A percentile compares a stretch with the other conserved stretches of the same genome.
Evolutionary conservation across 1,140 invertebrate species (phyloP).

Genomic region (Bombus sibiricus): DNA sequence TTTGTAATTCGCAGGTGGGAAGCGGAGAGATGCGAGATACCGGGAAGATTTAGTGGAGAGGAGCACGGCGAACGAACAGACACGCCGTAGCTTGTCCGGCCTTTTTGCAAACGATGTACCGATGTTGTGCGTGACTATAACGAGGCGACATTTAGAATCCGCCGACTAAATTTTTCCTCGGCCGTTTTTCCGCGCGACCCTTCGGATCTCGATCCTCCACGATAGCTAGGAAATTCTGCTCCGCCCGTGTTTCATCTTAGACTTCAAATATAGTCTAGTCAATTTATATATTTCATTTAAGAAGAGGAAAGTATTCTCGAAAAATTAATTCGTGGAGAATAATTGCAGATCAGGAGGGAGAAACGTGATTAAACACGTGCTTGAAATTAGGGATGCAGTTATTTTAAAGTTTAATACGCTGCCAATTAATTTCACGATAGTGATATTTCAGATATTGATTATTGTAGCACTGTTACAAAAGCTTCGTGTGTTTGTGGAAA

Average conservation of each 20-base stretch:
- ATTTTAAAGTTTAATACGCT: no score
- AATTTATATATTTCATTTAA: no score
- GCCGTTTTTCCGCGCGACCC: neutral
- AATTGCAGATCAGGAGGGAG: no score
- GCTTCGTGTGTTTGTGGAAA: no score
- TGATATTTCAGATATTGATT: no score
- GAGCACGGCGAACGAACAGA: constrained; percentile 55
- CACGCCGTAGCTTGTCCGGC: constrained; percentile 62
- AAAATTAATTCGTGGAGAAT: no score
- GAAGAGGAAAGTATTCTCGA: no score
- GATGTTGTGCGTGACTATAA: constrained; percentile 66
- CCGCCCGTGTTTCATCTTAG: neutral
- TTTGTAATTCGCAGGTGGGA: constrained; percentile 80
- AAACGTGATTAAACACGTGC: no score
- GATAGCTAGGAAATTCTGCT: neutral
- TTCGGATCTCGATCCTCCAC: neutral
- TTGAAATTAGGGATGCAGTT: no score
- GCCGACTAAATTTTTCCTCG: constrained; percentile 40
- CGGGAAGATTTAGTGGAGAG: constrained; percentile 76
- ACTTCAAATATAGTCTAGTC: neutral
- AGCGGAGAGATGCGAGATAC: constrained; percentile 78
- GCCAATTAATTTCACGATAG: no score
- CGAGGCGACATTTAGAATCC: constrained; percentile 63
- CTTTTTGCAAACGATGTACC: constrained; percentile 65
- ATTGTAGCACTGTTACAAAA: no score